These are phyloP conservation scores for Aplodontia rufa DNA, from an alignment of 2,113 vertebrate species.

Conservation along the genomic window DNA sequence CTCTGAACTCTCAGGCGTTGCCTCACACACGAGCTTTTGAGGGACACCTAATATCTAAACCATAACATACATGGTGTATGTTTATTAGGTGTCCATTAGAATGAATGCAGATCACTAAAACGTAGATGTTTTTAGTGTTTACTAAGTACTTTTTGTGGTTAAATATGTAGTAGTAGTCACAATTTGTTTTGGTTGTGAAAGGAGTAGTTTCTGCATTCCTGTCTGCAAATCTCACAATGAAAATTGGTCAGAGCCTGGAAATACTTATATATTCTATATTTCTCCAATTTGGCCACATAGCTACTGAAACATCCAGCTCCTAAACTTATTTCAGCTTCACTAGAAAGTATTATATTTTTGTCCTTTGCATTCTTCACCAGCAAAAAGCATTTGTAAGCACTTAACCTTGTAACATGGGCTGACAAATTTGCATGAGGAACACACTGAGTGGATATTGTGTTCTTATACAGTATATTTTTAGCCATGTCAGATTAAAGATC, in stretches of 20 bases:
- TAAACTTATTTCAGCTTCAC: neutral
- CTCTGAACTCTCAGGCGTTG: no score
- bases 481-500: neutral
- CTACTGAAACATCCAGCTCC: neutral
- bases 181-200: neutral
- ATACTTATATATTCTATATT: neutral
- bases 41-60: no score
- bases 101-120: neutral
- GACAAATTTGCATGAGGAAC: neutral
- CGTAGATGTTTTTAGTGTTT: neutral
- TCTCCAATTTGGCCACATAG: neutral
- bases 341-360: neutral
- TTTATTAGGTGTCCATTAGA: neutral
- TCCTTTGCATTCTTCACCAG: constrained; percentile 2
- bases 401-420: neutral
- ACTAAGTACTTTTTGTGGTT: neutral
- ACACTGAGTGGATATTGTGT: neutral
- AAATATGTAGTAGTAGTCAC: neutral
- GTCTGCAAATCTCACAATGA: neutral
- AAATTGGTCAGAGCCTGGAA: neutral
- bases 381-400: neutral
- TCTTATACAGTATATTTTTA: neutral
- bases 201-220: neutral
- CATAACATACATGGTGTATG: neutral
- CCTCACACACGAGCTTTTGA: no score